phyloP scores from a whole-genome alignment of 2,113 vertebrate species.

The Ptilorrhoa leucosticta region DNA sequence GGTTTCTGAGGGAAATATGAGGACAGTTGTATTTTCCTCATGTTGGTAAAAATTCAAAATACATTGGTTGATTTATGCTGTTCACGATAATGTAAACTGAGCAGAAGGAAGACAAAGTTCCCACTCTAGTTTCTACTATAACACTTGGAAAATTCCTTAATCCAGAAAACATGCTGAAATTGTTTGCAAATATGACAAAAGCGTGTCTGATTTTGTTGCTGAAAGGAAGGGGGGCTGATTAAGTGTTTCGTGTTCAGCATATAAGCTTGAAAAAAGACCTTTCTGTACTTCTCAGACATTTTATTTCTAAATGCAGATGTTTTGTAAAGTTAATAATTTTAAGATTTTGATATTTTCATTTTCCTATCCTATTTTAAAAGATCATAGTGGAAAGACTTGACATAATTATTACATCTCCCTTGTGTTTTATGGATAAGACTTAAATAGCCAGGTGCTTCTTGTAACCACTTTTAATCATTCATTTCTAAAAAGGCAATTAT shows the following conservation, averaged over 20 bases:
- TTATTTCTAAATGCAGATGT: background rate
- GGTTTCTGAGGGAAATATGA: background rate
- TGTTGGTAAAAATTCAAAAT: background rate
- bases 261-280: background rate
- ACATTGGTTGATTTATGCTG: background rate
- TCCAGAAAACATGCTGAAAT: background rate
- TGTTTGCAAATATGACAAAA: background rate
- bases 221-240: background rate
- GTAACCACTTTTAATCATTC: conserved; percentile 33
- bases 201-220: background rate
- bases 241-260: background rate
- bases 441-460: conserved; percentile 9
- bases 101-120: background rate
- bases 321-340: background rate
- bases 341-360: background rate
- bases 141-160: background rate
- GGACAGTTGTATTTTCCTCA: background rate
- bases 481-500: conserved; percentile 47
- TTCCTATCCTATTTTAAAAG: background rate
- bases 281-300: background rate
- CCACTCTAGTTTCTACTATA: background rate
- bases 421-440: background rate
- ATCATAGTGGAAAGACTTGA: background rate
- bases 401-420: background rate
- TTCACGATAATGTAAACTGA: background rate